Evolutionary conservation across 2,888 invertebrate species (phyloP).

Genomic region (Pilophorus perplexus): DNA sequence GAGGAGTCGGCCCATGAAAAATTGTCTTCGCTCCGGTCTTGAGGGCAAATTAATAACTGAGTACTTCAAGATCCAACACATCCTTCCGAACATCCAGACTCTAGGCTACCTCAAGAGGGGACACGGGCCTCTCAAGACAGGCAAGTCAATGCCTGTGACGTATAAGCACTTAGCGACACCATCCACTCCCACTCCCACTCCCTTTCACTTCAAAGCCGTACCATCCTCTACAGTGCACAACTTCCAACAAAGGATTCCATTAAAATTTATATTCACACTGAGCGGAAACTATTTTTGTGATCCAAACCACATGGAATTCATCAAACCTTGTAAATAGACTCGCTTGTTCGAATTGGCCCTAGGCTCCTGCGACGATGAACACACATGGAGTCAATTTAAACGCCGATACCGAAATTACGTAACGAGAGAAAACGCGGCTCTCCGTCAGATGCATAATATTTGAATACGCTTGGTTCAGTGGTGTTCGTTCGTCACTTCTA

Average conservation of each 20-base stretch:
- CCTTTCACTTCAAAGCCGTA: too few species aligned
- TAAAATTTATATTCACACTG: too few species aligned
- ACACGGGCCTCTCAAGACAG: slow-evolving; percentile 8
- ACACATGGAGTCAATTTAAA: too few species aligned
- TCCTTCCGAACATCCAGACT: not conserved
- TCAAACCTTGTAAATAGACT: too few species aligned
- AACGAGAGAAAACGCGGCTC: not conserved
- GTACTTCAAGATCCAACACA: not conserved
- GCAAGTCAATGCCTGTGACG: slow-evolving; percentile 26
- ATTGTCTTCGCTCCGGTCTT: slow-evolving; percentile 13
- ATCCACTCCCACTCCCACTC: not conserved
- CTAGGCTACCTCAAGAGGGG: not conserved
- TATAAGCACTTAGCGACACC: slow-evolving; percentile 29
- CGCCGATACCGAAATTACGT: too few species aligned
- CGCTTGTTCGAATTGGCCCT: too few species aligned
- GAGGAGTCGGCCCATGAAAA: slow-evolving; percentile 7
- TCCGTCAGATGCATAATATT: slow-evolving; percentile 11
- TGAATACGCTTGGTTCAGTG: slow-evolving; percentile 16
- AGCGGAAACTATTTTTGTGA: too few species aligned
- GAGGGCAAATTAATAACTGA: slow-evolving; percentile 27
- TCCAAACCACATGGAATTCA: too few species aligned
- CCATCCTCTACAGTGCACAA: too few species aligned
- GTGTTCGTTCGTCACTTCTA: slow-evolving; percentile 22
- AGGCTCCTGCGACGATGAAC: too few species aligned
- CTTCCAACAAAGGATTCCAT: too few species aligned